phyloP scores from a whole-genome alignment of 2,113 vertebrate species.

The Suncus etruscus region DNA sequence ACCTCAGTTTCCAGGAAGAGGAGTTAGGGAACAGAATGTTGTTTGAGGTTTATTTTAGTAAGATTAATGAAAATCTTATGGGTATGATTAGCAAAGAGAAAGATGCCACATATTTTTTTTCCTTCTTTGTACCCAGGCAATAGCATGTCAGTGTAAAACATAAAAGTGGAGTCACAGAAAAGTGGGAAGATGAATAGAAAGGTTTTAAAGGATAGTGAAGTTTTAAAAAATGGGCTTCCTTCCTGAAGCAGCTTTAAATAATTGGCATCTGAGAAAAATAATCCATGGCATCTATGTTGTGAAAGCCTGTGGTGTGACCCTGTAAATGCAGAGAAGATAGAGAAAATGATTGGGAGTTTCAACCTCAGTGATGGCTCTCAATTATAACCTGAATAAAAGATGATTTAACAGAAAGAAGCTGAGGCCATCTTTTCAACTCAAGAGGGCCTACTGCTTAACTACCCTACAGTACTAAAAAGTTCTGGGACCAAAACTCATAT shows the following conservation, averaged over 20 bases:
- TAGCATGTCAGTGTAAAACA: conserved; percentile 35
- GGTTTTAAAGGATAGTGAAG: conserved; percentile 2
- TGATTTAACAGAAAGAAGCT: background rate
- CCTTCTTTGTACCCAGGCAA: conserved; percentile 14
- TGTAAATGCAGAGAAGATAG: background rate
- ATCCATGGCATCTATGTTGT: background rate
- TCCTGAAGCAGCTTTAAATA: conserved; percentile 48
- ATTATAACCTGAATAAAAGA: conserved; percentile 57
- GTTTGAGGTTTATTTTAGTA: conserved; percentile 48
- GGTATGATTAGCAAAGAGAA: conserved; percentile 34
- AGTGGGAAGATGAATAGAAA: background rate
- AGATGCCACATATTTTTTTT: conserved; percentile 31
- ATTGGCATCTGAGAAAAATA: conserved; percentile 46
- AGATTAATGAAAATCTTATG: conserved; percentile 54
- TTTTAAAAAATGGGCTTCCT: conserved; percentile 56
- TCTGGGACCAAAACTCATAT: background rate
- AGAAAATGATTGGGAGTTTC: conserved; percentile 19
- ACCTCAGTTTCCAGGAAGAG: conserved; percentile 29
- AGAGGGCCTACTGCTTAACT: conserved; percentile 51
- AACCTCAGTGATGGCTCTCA: conserved; percentile 38
- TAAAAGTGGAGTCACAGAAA: conserved; percentile 23
- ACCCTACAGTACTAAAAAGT: conserved; percentile 41
- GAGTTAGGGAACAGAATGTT: background rate
- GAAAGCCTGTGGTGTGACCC: background rate
- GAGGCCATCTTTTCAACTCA: background rate